These are phyloP conservation scores for Porites evermanni DNA, from an alignment of 92 coral and sea anemone species.

Conservation along the genomic window DNA sequence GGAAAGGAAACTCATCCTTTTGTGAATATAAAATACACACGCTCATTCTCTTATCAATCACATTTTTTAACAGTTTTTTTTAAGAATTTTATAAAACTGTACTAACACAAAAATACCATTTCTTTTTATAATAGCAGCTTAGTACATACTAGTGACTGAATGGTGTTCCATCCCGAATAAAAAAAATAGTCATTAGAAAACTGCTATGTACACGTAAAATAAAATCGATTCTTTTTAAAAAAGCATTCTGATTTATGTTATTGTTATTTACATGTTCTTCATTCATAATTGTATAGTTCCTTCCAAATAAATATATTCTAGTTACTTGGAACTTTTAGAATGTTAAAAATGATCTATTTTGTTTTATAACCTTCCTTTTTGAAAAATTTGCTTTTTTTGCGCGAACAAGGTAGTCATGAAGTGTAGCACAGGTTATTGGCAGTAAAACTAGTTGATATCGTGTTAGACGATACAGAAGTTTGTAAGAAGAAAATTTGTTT, in stretches of 20 bases:
- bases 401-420: neutral
- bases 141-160: neutral
- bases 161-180: neutral
- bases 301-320: conserved; percentile 31
- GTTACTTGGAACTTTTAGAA: neutral
- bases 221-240: neutral
- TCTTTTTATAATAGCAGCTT: neutral
- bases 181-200: neutral
- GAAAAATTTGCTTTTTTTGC: too few relatives aligned
- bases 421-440: neutral
- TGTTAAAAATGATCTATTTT: neutral
- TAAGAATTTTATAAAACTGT: too few relatives aligned
- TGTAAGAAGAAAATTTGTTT: neutral
- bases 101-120: too few relatives aligned
- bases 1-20: too few relatives aligned
- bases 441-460: too few relatives aligned
- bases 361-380: neutral
- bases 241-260: neutral
- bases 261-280: neutral
- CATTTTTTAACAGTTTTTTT: too few relatives aligned
- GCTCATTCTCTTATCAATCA: neutral
- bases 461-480: neutral
- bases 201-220: conserved; percentile 22
- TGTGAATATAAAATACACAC: too few relatives aligned
- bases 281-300: neutral